phyloP scores from a whole-genome alignment of 2,797 vertebrate genomes.

The Halcyon badia region DNA sequence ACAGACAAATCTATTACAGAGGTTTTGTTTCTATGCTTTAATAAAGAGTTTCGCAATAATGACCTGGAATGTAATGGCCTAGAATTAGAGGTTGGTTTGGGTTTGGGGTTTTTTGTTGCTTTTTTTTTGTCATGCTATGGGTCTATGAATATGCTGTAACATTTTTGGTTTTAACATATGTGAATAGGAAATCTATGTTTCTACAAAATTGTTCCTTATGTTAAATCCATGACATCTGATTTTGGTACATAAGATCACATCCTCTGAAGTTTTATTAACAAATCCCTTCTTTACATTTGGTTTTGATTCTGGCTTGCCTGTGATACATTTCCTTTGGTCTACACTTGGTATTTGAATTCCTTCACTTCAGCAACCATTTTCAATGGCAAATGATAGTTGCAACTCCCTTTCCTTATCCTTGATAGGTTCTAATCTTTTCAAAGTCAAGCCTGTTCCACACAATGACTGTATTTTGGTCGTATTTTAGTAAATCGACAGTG shows the following conservation, averaged over 20 bases:
- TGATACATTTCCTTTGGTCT: not conserved
- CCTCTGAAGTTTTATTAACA: not conserved
- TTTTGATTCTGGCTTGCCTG: not conserved
- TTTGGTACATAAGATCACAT: not conserved
- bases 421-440: not conserved
- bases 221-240: not conserved
- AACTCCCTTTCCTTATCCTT: not conserved
- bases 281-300: not conserved
- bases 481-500: not conserved
- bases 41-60: not conserved
- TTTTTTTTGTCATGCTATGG: not conserved
- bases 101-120: too few relatives aligned
- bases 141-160: not conserved
- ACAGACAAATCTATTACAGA: not conserved
- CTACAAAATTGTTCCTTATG: not conserved
- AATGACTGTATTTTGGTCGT: not conserved
- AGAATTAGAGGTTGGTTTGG: not conserved
- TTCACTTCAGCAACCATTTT: not conserved
- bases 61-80: not conserved
- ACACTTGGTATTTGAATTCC: not conserved
- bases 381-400: not conserved
- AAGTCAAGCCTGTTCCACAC: not conserved
- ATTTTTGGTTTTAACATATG: fast-evolving
- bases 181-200: not conserved
- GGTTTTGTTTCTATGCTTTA: not conserved